A percentile compares a stretch with the other conserved stretches of the same genome.
These are phyloP conservation scores for Agrypnia vestita DNA, from an alignment of 1,140 invertebrate species.

Conservation along the genomic window DNA sequence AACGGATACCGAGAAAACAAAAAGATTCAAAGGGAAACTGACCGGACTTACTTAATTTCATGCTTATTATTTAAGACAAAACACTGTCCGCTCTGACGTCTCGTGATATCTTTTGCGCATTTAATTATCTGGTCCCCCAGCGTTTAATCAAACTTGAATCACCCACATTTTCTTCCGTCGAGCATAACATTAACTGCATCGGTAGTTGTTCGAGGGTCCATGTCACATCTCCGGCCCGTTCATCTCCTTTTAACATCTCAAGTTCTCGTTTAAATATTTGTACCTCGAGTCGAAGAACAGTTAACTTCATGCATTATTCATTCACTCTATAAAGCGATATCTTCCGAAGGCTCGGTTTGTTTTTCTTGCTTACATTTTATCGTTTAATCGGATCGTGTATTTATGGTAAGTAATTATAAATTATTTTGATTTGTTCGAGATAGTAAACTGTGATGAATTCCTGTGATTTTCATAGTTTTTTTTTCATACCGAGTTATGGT, in stretches of 20 bases:
- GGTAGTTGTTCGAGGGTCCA: neutral
- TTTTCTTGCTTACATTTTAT: neutral
- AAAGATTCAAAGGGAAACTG: no score
- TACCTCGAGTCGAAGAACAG: neutral
- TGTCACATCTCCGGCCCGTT: neutral
- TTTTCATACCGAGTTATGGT: no score
- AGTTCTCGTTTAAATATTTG: slow-evolving; percentile 18
- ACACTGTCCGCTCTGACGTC: no score
- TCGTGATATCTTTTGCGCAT: no score
- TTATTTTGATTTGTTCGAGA: neutral
- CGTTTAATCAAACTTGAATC: no score
- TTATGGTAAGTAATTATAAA: neutral
- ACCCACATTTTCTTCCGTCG: neutral
- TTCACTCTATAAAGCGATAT: neutral
- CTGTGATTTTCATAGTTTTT: no score
- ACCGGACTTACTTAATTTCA: no score
- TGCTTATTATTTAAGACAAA: no score
- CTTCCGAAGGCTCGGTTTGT: neutral
- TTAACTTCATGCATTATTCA: slow-evolving; percentile 13
- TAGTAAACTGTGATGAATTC: no score
- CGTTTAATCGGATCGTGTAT: no score
- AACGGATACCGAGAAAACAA: no score
- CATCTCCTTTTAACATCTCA: neutral
- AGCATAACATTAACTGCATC: slow-evolving; percentile 12
- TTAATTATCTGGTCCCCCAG: no score